Percentiles rank a stretch among this genome's conserved stretches.
phyloP scores from a whole-genome alignment of 2,888 invertebrate genomes.

The Acleris cristana region DNA sequence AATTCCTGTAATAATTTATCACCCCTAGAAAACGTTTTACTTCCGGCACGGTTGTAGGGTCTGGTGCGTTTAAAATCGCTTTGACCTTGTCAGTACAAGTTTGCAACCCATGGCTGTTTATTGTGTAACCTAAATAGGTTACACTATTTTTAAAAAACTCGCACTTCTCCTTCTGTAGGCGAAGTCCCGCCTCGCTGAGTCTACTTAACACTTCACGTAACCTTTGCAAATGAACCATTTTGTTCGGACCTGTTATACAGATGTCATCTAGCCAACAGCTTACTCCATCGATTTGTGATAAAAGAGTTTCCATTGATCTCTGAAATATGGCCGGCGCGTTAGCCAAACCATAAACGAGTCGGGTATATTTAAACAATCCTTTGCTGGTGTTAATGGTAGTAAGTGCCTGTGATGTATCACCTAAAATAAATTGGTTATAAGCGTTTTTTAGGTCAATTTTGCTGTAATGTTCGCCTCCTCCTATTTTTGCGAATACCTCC shows the following conservation, averaged over 20 bases:
- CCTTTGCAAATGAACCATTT: constrained; percentile 27
- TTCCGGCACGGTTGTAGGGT: constrained; percentile 39
- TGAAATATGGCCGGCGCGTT: not conserved
- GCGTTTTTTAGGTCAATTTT: not conserved
- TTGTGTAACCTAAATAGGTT: constrained; percentile 42
- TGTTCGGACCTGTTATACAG: constrained; percentile 37
- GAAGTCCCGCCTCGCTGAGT: constrained; percentile 39
- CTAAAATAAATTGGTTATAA: not conserved
- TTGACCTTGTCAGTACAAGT: constrained; percentile 42
- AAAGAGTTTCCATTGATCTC: not conserved
- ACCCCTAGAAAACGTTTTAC: constrained; percentile 46
- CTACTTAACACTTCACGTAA: constrained; percentile 39
- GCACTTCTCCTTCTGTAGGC: constrained; percentile 35
- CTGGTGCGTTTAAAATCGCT: constrained; percentile 42
- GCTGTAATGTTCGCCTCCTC: too few species aligned
- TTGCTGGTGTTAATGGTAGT: not conserved
- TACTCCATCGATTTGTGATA: not conserved
- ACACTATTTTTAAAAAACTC: constrained; percentile 37
- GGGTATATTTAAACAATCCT: not conserved
- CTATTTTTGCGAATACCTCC: too few species aligned
- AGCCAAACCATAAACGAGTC: not conserved
- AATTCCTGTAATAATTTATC: constrained; percentile 47
- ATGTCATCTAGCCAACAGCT: constrained; percentile 47
- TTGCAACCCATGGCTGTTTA: constrained; percentile 39
- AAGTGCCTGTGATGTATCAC: not conserved